These are phyloP conservation scores for Embidobia sp. DNA, from an alignment of 2,888 invertebrate species.

Conservation along the genomic window DNA sequence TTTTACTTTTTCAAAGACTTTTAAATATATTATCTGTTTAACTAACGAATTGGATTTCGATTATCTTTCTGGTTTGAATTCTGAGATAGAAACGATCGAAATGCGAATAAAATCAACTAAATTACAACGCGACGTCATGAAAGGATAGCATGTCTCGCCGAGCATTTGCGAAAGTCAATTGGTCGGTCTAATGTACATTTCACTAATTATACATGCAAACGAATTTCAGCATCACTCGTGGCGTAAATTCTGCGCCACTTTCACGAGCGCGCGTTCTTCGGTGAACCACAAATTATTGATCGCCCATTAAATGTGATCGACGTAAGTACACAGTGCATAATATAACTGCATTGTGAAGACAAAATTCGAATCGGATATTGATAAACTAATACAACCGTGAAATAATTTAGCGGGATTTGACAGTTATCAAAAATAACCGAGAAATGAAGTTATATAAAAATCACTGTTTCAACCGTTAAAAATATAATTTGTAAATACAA, in stretches of 20 bases:
- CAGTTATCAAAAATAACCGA: too few relatives aligned
- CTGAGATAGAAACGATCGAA: too few relatives aligned
- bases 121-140: too few relatives aligned
- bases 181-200: constrained; percentile 14
- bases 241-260: constrained; percentile 31
- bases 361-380: constrained; percentile 34
- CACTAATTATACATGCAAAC: constrained; percentile 10
- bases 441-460: too few relatives aligned
- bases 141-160: background rate
- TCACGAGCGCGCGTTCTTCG: constrained; percentile 38
- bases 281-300: constrained; percentile 53
- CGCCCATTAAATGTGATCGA: constrained; percentile 34
- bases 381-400: constrained; percentile 19
- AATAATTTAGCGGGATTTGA: too few relatives aligned
- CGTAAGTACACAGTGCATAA: constrained; percentile 36
- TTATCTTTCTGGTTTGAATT: too few relatives aligned
- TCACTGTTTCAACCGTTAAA: too few relatives aligned
- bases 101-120: too few relatives aligned
- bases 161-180: constrained; percentile 1
- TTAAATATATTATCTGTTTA: too few relatives aligned
- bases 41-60: too few relatives aligned
- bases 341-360: constrained; percentile 4
- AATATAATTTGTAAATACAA: too few relatives aligned
- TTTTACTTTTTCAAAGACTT: too few relatives aligned
- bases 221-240: constrained; percentile 31